A percentile compares a stretch with the other conserved stretches of the same genome.
These are phyloP conservation scores for Lasioglossum figueresi DNA, from an alignment of 2,888 invertebrate genomes.

Conservation along the genomic window DNA sequence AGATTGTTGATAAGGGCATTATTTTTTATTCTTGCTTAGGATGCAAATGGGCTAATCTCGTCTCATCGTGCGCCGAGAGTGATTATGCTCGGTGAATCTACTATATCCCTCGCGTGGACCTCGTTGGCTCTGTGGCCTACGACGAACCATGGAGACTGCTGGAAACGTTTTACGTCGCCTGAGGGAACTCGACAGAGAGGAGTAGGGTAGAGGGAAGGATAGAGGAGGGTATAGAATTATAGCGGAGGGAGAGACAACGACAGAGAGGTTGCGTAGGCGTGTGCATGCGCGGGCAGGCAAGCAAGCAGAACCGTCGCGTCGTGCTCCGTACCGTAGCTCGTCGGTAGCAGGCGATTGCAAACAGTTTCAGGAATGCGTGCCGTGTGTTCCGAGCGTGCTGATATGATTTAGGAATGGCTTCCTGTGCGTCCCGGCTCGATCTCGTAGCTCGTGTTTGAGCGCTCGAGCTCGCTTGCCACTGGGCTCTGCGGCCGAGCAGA, in stretches of 20 bases:
- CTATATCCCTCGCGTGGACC: conserved; percentile 52
- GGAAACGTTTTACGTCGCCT: conserved; percentile 66
- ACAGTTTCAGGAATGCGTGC: conserved; percentile 75
- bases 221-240: not conserved
- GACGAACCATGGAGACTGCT: conserved; percentile 42
- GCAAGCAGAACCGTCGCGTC: conserved; percentile 24
- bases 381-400: conserved; percentile 76
- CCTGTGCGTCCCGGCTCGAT: conserved; percentile 41
- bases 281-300: conserved; percentile 22
- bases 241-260: conserved; percentile 12
- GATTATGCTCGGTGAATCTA: conserved; percentile 75
- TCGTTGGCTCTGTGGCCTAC: conserved; percentile 13
- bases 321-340: conserved; percentile 29
- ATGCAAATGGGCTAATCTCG: conserved; percentile 61
- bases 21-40: not conserved
- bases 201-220: not conserved
- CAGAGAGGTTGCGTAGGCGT: not conserved
- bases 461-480: not conserved
- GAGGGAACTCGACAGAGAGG: conserved; percentile 24
- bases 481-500: not conserved
- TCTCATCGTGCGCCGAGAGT: conserved; percentile 70
- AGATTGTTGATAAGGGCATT: not conserved
- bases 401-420: conserved; percentile 80
- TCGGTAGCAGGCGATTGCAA: conserved; percentile 57
- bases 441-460: conserved; percentile 2